Conservation (phyloP, 2,888 invertebrate species). For the Callyntrura sp. region DNA sequence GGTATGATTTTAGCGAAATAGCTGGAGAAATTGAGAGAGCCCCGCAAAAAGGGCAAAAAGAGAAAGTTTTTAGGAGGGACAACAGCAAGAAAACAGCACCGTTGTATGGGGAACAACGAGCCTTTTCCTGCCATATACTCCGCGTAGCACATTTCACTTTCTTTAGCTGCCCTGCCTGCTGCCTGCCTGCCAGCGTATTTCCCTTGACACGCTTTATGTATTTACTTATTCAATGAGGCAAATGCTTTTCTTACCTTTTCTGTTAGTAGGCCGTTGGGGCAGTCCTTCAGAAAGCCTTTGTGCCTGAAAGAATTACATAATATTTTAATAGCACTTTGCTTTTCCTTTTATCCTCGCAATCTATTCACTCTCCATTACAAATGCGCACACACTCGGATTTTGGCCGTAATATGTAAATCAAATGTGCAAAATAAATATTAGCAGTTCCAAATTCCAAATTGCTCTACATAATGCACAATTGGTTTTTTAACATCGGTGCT, state of each 20-base stretch:
- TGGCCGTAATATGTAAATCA: no score
- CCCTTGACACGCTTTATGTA: conserved; percentile 75
- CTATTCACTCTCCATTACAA: no score
- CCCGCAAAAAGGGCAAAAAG: conserved; percentile 12
- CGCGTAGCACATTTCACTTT: conserved; percentile 46
- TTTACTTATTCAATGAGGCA: conserved; percentile 73
- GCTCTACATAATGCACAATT: no score
- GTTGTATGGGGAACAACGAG: neutral
- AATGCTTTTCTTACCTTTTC: conserved; percentile 78
- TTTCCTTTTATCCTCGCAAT: no score
- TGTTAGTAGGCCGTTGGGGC: conserved; percentile 80
- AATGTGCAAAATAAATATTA: no score
- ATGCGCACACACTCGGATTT: no score
- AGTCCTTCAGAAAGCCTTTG: conserved; percentile 80
- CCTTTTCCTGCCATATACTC: neutral
- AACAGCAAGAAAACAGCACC: conserved; percentile 4
- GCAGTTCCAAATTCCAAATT: no score
- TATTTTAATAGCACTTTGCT: conserved; percentile 37
- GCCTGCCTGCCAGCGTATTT: conserved; percentile 54
- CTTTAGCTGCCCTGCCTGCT: conserved; percentile 29
- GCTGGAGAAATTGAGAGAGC: neutral
- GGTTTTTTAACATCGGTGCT: no score
- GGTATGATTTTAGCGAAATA: no score
- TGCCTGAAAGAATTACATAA: conserved; percentile 71
- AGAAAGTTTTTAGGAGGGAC: conserved; percentile 6